Conservation (phyloP, 2,888 invertebrate species). For the Dorcus parallelipipedus region DNA sequence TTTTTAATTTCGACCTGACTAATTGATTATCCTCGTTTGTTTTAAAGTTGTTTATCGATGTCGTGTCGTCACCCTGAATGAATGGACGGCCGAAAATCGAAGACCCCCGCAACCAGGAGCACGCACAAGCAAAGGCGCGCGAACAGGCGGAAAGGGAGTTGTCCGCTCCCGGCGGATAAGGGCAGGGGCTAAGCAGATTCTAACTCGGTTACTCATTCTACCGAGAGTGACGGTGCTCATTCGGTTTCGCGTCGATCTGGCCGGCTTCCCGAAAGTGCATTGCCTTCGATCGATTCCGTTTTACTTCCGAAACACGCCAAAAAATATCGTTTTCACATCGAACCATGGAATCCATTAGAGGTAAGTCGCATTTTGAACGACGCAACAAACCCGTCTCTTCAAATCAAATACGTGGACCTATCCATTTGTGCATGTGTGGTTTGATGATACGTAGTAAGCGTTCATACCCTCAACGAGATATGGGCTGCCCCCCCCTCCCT, state of each 20-base stretch:
- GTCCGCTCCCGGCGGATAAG: constrained; percentile 9
- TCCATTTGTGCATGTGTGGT: background rate
- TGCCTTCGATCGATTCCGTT: constrained; percentile 5
- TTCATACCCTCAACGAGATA: background rate
- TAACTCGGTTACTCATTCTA: constrained; percentile 22
- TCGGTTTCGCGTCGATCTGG: constrained; percentile 12
- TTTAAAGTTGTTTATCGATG: too few species aligned
- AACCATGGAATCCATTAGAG: constrained; percentile 15
- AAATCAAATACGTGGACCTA: background rate
- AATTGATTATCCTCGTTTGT: too few species aligned
- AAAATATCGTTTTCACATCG: constrained; percentile 1
- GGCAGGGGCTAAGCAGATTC: constrained; percentile 12
- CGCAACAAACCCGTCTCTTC: background rate
- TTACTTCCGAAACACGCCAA: background rate
- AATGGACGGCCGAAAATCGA: too few species aligned
- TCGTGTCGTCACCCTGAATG: too few species aligned
- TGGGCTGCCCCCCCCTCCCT: too few species aligned
- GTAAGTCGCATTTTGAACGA: constrained; percentile 10
- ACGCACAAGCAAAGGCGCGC: constrained; percentile 4
- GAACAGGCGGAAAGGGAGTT: constrained; percentile 12
- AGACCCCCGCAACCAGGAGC: background rate
- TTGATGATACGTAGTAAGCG: background rate
- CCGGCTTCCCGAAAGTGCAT: constrained; percentile 16
- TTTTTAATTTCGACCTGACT: too few species aligned
- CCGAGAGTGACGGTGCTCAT: constrained; percentile 15